These are phyloP conservation scores for Petroica traversi DNA, from an alignment of 2,113 vertebrate genomes.

Conservation along the genomic window DNA sequence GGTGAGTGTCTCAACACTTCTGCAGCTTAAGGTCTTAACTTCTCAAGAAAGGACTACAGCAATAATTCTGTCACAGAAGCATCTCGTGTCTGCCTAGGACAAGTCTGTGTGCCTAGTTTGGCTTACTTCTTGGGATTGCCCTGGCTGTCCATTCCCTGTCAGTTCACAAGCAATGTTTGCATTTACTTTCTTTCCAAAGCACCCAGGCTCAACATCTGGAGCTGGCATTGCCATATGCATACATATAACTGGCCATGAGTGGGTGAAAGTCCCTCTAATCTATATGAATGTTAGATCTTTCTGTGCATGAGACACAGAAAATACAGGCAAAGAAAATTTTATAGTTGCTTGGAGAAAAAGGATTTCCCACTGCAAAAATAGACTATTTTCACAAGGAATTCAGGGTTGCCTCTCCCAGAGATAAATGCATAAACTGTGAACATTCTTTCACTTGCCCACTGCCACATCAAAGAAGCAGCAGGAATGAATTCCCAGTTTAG, in stretches of 20 bases:
- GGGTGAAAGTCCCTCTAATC: neutral
- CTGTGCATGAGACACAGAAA: neutral
- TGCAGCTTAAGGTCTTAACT: neutral
- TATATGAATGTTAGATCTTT: neutral
- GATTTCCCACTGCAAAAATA: neutral
- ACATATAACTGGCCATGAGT: neutral
- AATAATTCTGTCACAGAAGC: neutral
- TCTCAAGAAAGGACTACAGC: neutral
- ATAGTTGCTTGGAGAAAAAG: neutral
- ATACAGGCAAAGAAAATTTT: neutral
- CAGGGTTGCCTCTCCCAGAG: neutral
- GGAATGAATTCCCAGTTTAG: neutral
- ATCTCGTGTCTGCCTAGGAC: neutral
- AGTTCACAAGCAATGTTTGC: neutral
- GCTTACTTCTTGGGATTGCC: neutral
- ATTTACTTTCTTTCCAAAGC: neutral
- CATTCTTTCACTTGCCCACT: constrained; percentile 24
- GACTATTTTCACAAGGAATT: neutral
- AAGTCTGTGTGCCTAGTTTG: neutral
- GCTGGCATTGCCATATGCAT: neutral
- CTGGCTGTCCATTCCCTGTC: neutral
- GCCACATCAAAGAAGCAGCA: neutral
- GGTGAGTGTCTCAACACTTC: neutral
- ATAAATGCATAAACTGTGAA: constrained; percentile 25
- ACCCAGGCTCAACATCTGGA: rapidly evolving